Percentiles rank a stretch among this genome's conserved stretches.
These are phyloP conservation scores for Parnassius smintheus DNA, from an alignment of 2,888 invertebrate species.

Conservation along the genomic window DNA sequence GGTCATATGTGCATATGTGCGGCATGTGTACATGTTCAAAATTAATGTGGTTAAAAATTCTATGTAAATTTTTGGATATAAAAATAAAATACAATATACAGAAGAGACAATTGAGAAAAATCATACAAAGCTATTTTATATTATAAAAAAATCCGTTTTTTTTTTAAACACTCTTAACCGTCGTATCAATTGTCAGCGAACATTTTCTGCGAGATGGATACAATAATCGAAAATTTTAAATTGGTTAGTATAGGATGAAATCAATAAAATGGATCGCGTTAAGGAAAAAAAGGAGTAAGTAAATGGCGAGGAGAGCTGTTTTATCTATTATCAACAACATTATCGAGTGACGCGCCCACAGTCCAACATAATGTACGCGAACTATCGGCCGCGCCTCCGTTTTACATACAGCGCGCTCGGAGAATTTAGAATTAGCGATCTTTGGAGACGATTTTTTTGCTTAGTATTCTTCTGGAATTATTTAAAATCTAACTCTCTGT, in stretches of 20 bases:
- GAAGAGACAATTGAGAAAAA: too few species aligned
- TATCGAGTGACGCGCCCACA: conserved; percentile 37
- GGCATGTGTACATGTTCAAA: too few species aligned
- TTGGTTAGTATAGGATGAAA: conserved; percentile 18
- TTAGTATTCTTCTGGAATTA: too few species aligned
- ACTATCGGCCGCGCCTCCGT: conserved; percentile 38
- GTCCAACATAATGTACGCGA: conserved; percentile 30
- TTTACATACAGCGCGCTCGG: conserved; percentile 35
- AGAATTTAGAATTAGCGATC: not conserved
- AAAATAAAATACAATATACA: too few species aligned
- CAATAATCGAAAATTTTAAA: conserved; percentile 15
- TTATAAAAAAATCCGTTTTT: too few species aligned
- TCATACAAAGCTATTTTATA: too few species aligned
- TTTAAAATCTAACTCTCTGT: too few species aligned
- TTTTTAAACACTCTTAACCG: too few species aligned
- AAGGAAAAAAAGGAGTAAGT: conserved; percentile 31
- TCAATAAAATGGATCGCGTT: conserved; percentile 27
- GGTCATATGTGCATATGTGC: too few species aligned
- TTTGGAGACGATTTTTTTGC: conserved; percentile 13
- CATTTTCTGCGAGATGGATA: not conserved
- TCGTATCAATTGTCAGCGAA: not conserved
- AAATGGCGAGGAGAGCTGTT: conserved; percentile 28
- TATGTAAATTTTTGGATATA: too few species aligned
- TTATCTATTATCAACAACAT: conserved; percentile 33
- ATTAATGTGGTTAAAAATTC: too few species aligned